Conservation (phyloP, 2,113 vertebrate genomes). For the Scopus umbretta region DNA sequence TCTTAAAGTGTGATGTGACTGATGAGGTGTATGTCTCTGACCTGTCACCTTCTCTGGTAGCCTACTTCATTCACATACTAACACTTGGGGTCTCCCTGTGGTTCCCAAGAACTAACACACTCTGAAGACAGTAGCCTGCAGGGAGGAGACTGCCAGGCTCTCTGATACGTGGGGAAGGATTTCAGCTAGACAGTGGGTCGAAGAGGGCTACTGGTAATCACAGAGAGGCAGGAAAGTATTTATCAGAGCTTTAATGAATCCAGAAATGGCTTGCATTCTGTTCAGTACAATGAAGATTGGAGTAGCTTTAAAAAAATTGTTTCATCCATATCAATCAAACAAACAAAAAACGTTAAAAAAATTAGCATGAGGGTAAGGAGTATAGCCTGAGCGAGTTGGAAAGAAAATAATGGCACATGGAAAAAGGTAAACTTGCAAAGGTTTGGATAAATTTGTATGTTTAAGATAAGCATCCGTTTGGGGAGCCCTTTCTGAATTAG, state of each 20-base stretch:
- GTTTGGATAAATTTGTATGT: conserved; percentile 24
- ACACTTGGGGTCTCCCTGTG: background rate
- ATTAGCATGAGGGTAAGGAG: background rate
- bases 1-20: conserved; percentile 16
- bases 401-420: background rate
- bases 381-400: background rate
- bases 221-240: background rate
- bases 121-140: conserved; percentile 12
- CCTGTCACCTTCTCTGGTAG: conserved; percentile 18
- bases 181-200: background rate
- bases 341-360: background rate
- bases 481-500: background rate
- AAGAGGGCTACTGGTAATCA: background rate
- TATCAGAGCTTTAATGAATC: background rate
- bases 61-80: background rate
- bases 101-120: background rate
- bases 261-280: background rate
- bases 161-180: background rate
- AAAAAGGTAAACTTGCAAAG: background rate
- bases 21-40: background rate
- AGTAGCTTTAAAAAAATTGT: background rate
- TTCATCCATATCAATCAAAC: background rate
- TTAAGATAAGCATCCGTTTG: conserved; percentile 50
- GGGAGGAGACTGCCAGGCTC: background rate
- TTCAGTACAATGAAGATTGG: background rate